Evolutionary conservation across 2,888 invertebrate genomes (phyloP), one percentile per base, ranked within the genome.

Genomic region (Campaea margaritaria): DNA sequence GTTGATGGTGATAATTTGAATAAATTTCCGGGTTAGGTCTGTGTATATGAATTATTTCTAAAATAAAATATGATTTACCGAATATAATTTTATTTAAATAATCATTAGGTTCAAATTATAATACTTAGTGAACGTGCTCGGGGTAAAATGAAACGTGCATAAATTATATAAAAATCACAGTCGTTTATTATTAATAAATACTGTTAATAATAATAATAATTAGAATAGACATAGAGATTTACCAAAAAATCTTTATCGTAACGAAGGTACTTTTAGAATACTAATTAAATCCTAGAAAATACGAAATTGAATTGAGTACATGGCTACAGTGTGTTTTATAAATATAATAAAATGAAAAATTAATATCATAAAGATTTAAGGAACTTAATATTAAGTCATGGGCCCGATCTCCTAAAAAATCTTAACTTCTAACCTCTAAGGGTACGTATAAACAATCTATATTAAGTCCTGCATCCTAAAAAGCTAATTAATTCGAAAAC

Each of bases 301-400:
- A 77, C 76, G 42, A 56, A 61, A 60, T 67, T 52, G 43, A 62
- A 61, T 64, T 84, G 82, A 85, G 82, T 87, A 86, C 79, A 84
- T 75, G 57, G 59, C 58, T 62, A 67, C 39, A 36, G 58, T 44
- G 57, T 60, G 51, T 77, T 74, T 54, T 55, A 55, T 38, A 60
- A 60, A 61, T 51, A 55, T 68, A 75, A 70, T 75, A 53, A 62
- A 60, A 65, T 58, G 48, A 57, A 64, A 62, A 68, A 64, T 45
- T 55, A 69, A 68, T 67, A 68, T 67, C 60, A 73, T 78, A 67
- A 58, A 63, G 74, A 68, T 71, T 70, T 76, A 86, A 83, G 84
- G 82, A 89, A 91, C 89, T 89, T 90, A 89, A 81, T 72, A 74
- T 85, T 89, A 91, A 89, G 91, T 91, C 91, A 91, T 91, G 91